These are phyloP conservation scores for Isaurus tuberculatus DNA, from an alignment of 92 coral and sea anemone species.

Conservation along the genomic window DNA sequence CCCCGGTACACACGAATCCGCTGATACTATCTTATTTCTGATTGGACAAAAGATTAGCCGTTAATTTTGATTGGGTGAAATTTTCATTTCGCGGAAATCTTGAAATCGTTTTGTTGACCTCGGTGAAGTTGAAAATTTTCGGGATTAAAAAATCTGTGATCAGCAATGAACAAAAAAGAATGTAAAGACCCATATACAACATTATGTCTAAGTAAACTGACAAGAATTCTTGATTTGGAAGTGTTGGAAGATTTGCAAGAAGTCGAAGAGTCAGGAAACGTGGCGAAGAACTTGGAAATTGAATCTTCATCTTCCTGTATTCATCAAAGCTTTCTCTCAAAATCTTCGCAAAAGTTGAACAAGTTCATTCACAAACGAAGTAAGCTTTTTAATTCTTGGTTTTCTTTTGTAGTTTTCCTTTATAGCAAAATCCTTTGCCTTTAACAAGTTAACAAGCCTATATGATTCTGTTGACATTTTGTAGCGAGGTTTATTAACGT, in stretches of 20 bases:
- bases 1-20: constrained; percentile 51
- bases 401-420: not conserved
- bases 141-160: not conserved
- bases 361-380: constrained; percentile 81
- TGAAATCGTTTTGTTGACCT: constrained; percentile 16
- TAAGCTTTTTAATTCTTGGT: constrained; percentile 43
- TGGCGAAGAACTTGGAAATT: constrained; percentile 79
- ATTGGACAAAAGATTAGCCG: constrained; percentile 72
- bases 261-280: constrained; percentile 83
- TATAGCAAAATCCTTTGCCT: not conserved
- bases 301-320: constrained; percentile 61
- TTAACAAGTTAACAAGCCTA: not conserved
- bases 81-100: constrained; percentile 57
- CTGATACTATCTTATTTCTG: constrained; percentile 60
- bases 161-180: constrained; percentile 83
- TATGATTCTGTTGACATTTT: too few species aligned
- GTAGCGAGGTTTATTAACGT: too few species aligned
- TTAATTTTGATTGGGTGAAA: constrained; percentile 77
- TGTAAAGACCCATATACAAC: constrained; percentile 83
- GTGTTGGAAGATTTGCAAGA: constrained; percentile 87
- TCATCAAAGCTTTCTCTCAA: constrained; percentile 79
- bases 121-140: not conserved
- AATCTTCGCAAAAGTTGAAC: constrained; percentile 84
- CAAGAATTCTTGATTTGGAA: constrained; percentile 83
- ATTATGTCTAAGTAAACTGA: constrained; percentile 82